Evolutionary conservation across 1,140 invertebrate genomes (phyloP), one percentile per base, ranked within the genome.

Genomic region (Triops longicaudatus): DNA sequence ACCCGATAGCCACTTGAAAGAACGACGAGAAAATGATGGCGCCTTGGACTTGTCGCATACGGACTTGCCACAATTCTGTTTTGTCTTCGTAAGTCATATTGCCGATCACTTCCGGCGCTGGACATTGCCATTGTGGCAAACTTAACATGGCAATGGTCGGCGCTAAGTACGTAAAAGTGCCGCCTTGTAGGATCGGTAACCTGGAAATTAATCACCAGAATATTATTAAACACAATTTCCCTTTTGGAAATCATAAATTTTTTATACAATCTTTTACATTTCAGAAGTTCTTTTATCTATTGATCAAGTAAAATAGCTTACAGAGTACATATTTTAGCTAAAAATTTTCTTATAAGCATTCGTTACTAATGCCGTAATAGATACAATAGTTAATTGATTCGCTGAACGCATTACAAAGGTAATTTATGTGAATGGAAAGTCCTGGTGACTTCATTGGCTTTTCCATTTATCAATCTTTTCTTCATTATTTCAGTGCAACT

Each of bases 91-190:
- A 41, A 0, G 85, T 84, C 88, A 91, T 89, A n/a, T 85, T 83
- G 4, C 84, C 82, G 11, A 92, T 79, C 17, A 84, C 81, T 1
- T 85, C 85, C 0, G 82, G 77, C 0, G 83, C 79, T 0, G 94
- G 93, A 82, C 94, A 96, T 80, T 90, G 87, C 92, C 91, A 94
- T 79, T 89, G 86, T 0, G 92, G 91, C 72, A 94, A 83, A 78
- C 87, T 88, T 1, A 96, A 85, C 80, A 96, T 93, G 0, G 93
- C 92, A 26, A 95, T 82, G 0, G 92, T 92, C 0, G 93, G 93
- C 5, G 93, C 90, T n/a, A 96, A 82, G 84, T 95, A 95, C 0
- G 92, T 91, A 80, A 95, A 94, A 0, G 93, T 94, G 0, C 92
- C 91, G 5, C 94, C 93, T 84, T 91, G 90, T 42, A 91, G 88